These are phyloP conservation scores for Drosophila watanabei DNA, from an alignment of 1,140 invertebrate species.

Conservation along the genomic window DNA sequence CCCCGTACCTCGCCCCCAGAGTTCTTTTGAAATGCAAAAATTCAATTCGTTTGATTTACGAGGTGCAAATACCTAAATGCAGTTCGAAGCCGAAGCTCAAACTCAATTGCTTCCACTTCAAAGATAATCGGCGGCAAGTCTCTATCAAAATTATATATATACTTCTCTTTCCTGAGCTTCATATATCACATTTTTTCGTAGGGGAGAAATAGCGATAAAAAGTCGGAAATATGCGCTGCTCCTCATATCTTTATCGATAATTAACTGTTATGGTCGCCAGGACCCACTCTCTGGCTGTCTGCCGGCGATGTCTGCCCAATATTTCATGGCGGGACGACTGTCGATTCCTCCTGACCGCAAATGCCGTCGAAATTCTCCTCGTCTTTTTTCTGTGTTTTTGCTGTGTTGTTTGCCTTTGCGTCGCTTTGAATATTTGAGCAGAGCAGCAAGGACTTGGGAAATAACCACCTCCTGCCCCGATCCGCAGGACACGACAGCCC, in stretches of 20 bases:
- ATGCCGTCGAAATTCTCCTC: slow-evolving; percentile 65
- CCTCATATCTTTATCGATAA: slow-evolving; percentile 69
- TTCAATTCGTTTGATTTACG: slow-evolving; percentile 76
- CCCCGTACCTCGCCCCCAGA: neutral
- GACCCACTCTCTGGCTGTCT: slow-evolving; percentile 27
- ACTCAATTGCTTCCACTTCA: slow-evolving; percentile 57
- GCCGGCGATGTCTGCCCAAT: slow-evolving; percentile 62
- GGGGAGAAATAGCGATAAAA: slow-evolving; percentile 68
- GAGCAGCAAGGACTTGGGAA: slow-evolving; percentile 11
- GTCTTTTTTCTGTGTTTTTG: slow-evolving; percentile 29
- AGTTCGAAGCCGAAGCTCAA: slow-evolving; percentile 25
- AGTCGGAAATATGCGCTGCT: slow-evolving; percentile 52
- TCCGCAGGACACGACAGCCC: slow-evolving; percentile 19
- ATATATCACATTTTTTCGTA: neutral
- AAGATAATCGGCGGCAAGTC: slow-evolving; percentile 38
- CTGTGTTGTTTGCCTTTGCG: slow-evolving; percentile 6
- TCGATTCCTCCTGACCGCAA: slow-evolving; percentile 76
- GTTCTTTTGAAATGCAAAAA: slow-evolving; percentile 82
- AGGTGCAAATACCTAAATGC: slow-evolving; percentile 76
- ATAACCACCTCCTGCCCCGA: neutral
- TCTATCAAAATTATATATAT: slow-evolving; percentile 21
- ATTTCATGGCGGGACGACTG: slow-evolving; percentile 58
- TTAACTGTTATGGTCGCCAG: slow-evolving; percentile 71
- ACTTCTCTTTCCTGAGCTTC: neutral
- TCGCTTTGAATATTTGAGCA: slow-evolving; percentile 78